Percentiles rank a stretch among this genome's conserved stretches.
These are phyloP conservation scores for Sarcophilus harrisii DNA, from an alignment of 2,797 vertebrate species.

Conservation along the genomic window DNA sequence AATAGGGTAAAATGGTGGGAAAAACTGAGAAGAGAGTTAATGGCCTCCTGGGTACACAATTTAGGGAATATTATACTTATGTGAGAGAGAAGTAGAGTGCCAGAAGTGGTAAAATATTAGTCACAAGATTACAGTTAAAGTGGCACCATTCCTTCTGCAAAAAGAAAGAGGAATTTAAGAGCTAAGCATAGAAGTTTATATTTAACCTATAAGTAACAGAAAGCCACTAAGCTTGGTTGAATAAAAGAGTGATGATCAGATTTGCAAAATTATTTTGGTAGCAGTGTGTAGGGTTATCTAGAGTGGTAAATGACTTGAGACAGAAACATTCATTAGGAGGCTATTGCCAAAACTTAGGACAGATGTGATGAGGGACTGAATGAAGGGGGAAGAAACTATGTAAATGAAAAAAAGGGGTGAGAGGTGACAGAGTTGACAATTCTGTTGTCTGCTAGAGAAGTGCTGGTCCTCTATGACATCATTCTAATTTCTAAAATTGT, in stretches of 20 bases:
- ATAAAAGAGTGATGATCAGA: not conserved
- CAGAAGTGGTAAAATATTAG: not conserved
- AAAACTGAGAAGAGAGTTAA: not conserved
- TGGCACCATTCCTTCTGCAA: not conserved
- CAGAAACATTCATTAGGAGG: not conserved
- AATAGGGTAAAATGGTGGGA: not conserved
- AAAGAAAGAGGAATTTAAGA: not conserved
- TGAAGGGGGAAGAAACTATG: not conserved
- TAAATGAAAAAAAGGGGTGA: not conserved
- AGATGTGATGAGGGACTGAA: not conserved
- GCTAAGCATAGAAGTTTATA: not conserved
- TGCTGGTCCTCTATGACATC: constrained; percentile 22
- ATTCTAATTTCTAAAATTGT: constrained; percentile 48
- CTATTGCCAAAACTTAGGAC: not conserved
- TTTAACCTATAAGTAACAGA: not conserved
- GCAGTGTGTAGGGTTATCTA: not conserved
- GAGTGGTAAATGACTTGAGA: not conserved
- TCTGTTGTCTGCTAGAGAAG: constrained; percentile 3
- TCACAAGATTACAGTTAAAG: constrained; percentile 1
- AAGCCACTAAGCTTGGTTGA: not conserved
- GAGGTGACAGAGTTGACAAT: not conserved
- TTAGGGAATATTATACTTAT: not conserved
- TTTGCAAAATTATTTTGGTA: not conserved
- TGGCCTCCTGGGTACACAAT: not conserved
- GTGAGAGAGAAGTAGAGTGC: not conserved